Percentiles rank a stretch among this genome's conserved stretches.
Evolutionary conservation across 1,140 invertebrate species (phyloP).

Genomic region (Drosophila elegans): DNA sequence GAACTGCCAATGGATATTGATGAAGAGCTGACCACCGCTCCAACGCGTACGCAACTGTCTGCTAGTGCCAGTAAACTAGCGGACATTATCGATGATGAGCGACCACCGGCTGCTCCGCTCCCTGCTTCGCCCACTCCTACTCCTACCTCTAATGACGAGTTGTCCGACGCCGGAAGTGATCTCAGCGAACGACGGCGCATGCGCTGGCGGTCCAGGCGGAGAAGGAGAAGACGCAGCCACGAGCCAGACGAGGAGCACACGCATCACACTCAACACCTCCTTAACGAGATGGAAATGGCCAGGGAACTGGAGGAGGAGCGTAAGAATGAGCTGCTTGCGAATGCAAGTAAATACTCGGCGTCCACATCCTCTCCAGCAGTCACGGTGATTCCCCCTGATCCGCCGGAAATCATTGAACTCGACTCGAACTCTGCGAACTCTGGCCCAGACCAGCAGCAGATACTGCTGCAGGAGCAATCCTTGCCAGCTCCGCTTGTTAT

Average conservation of each 20-base stretch:
- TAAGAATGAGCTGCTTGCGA: constrained; percentile 75
- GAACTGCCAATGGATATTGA: constrained; percentile 82
- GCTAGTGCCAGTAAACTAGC: constrained; percentile 63
- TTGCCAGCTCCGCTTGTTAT: constrained; percentile 11
- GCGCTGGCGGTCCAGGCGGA: constrained; percentile 52
- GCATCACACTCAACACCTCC: constrained; percentile 77
- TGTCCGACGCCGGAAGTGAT: constrained; percentile 54
- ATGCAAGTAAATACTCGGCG: constrained; percentile 74
- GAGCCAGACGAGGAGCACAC: constrained; percentile 73
- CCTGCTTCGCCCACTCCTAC: constrained; percentile 76
- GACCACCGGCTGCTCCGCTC: constrained; percentile 74
- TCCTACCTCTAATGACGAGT: constrained; percentile 65
- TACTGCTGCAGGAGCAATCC: constrained; percentile 19
- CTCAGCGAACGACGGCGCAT: constrained; percentile 48
- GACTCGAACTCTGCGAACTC: constrained; percentile 79
- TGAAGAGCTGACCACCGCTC: constrained; percentile 76
- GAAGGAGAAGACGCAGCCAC: constrained; percentile 51
- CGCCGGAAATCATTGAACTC: constrained; percentile 80
- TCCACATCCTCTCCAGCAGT: constrained; percentile 79
- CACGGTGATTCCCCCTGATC: constrained; percentile 72
- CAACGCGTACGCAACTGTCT: constrained; percentile 72
- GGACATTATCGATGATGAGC: constrained; percentile 71
- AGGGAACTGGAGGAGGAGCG: constrained; percentile 77
- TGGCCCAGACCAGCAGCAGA: constrained; percentile 49
- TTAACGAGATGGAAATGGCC: constrained; percentile 78